Base-by-base conservation (phyloP, 2,113 vertebrate genomes). In the Dicrurus megarhynchus region DNA sequence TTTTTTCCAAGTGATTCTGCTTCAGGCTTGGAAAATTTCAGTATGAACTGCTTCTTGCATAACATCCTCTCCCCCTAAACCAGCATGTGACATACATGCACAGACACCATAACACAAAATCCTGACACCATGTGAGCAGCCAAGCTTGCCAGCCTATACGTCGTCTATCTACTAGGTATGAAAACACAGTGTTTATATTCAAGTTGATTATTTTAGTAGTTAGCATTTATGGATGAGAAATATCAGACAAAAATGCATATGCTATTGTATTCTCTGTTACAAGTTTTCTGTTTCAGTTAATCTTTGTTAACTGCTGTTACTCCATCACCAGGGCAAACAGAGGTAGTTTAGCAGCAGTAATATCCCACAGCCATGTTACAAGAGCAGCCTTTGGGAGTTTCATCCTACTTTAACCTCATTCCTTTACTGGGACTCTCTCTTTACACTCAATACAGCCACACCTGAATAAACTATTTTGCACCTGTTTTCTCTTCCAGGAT, bases 11-110 rank as follows among this genome's bases (percentile, higher is more conserved):
- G 47, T 68, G 1, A 41, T 52, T 82, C 79, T 76, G 49, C 57
- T 91, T 90, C 57, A 88, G 70, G 79, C 39, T 47, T 73, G 35
- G 67, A 78, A 86, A 73, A 85, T 42, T 56, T 90, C 33, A 39
- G 32, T 55, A 22, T 30, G 41, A 92, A 39, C 44, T 47, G 28
- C 68, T 81, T 65, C 42, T 69, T 81, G 32, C 8, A 3, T 46
- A 75, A 73, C 59, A 56, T 65, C 14, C 17, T 79, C 35, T 87
- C 23, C 32, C 22, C 11, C 13, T 50, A 65, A 37, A 52, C 32
- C 27, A 50, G 78, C 67, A 49, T 3, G 0, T 61, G 59, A 39
- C 3, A 0, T 39, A 32, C 8, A 0, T 19, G 13, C 39, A 77
- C 14, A 41, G 73, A 63, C 59, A 50, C 57, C 19, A 9, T 61